These are phyloP conservation scores for Hydrotaea cyrtoneurina DNA, from an alignment of 2,888 invertebrate genomes.

Conservation along the genomic window DNA sequence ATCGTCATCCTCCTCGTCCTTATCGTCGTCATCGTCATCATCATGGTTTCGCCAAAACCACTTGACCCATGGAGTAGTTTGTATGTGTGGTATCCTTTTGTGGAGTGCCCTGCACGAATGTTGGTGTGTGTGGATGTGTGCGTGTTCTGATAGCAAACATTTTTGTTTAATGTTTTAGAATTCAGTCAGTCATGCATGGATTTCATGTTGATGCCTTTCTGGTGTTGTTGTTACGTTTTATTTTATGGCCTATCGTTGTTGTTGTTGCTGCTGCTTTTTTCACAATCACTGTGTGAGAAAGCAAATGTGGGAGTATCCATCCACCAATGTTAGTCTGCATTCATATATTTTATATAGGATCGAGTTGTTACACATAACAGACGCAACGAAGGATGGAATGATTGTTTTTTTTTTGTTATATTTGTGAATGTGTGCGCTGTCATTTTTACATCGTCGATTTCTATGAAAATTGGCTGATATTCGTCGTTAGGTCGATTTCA, in stretches of 20 bases:
- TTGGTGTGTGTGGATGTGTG: neutral
- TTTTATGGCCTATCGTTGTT: neutral
- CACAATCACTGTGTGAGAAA: neutral
- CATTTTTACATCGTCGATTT: too few relatives aligned
- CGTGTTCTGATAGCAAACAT: neutral
- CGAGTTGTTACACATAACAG: too few relatives aligned
- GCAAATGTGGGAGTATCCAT: too few relatives aligned
- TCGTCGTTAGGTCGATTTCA: too few relatives aligned
- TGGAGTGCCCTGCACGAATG: too few relatives aligned
- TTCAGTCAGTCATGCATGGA: slow-evolving; percentile 1
- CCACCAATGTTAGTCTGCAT: too few relatives aligned
- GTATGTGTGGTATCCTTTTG: neutral
- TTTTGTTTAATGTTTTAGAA: neutral
- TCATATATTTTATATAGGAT: too few relatives aligned
- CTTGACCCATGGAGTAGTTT: slow-evolving; percentile 10
- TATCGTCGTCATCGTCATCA: neutral
- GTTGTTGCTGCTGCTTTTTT: neutral
- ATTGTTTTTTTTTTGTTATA: too few relatives aligned
- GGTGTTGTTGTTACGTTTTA: neutral
- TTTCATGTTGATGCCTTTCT: neutral
- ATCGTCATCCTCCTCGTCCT: neutral
- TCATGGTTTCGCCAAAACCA: neutral
- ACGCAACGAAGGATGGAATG: too few relatives aligned
- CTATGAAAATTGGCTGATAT: too few relatives aligned
- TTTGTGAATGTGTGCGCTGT: too few relatives aligned